Evolutionary conservation across 2,113 vertebrate species (phyloP), one percentile per base, ranked within the genome.

Genomic region (Bubalus kerabau): DNA sequence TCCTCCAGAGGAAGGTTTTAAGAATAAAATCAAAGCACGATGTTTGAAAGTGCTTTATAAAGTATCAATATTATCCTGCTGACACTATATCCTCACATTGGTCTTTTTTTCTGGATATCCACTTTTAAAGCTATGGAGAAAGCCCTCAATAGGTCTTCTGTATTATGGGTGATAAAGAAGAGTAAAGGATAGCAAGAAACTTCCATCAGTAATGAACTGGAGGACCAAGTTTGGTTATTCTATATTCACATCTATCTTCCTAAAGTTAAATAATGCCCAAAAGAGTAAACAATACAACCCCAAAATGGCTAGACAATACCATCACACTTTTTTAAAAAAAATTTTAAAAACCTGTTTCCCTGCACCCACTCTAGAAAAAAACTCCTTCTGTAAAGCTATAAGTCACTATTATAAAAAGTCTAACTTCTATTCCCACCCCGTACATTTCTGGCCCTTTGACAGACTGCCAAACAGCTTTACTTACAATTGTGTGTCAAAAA

Each of bases 201-300:
- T 62, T 85, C 60, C 24, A 23, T 59, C 21, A 95, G n/a, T 62
- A 92, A 86, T 26, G 28, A 28, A 59, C 1, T 80, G 21, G 62
- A 32, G 28, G 36, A 82, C 74, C 52, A 90, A 94, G 54, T 92
- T 97, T 62, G 83, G 26, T 84, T 74, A 95, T 32, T 97, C 91
- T 81, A 52, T 21, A 56, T 60, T 92, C 52, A 87, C 84, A 80
- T 94, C 89, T 90, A n/a, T 50, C 50, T 89, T 88, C 23, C 87
- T 82, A 52, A 95, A 76, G 40, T 82, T 85, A 92, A 91, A 59
- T 74, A 87, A 96, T 80, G 26, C 2, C 43, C 60, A 40, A 62
- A n/a, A 86, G 76, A 90, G 48, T 57, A 94, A 93, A 56, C 14
- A 96, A 94, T 19, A 95, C 7, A 96, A 94, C 19, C n/a, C 6